Conservation (phyloP, 2,888 invertebrate species). For the Melanargia galathea region DNA sequence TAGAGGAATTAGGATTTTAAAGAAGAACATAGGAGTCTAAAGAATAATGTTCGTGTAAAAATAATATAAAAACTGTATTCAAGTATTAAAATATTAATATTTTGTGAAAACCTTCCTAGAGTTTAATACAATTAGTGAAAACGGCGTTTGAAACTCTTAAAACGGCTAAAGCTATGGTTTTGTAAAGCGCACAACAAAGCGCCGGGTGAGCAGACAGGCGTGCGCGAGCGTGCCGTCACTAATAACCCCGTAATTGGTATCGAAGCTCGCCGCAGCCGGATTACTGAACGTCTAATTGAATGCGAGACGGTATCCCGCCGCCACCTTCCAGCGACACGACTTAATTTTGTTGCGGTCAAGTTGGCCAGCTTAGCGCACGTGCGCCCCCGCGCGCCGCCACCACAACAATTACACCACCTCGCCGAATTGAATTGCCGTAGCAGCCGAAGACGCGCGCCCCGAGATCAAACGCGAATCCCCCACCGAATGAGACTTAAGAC, state of each 20-base stretch:
- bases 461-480: slow-evolving; percentile 70
- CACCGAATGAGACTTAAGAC: slow-evolving; percentile 59
- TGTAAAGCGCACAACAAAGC: slow-evolving; percentile 38
- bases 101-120: neutral
- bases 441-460: slow-evolving; percentile 53
- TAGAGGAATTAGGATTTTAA: too few species aligned
- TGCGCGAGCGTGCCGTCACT: slow-evolving; percentile 69
- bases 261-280: slow-evolving; percentile 80
- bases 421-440: slow-evolving; percentile 72
- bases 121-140: neutral
- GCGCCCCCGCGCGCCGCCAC: slow-evolving; percentile 54
- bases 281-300: slow-evolving; percentile 82
- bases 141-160: slow-evolving; percentile 3
- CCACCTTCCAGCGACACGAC: slow-evolving; percentile 56
- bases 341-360: slow-evolving; percentile 76
- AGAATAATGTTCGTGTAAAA: too few species aligned
- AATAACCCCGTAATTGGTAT: slow-evolving; percentile 82
- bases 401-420: slow-evolving; percentile 70
- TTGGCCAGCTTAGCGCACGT: slow-evolving; percentile 72
- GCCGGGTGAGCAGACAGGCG: slow-evolving; percentile 50
- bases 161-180: slow-evolving; percentile 31
- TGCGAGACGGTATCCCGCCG: slow-evolving; percentile 71
- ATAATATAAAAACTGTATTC: too few species aligned
- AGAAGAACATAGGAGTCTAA: too few species aligned
- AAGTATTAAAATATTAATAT: too few species aligned